Evolutionary conservation across 2,113 vertebrate genomes (phyloP), one percentile per base, ranked within the genome.

Genomic region (Pitta sordida): DNA sequence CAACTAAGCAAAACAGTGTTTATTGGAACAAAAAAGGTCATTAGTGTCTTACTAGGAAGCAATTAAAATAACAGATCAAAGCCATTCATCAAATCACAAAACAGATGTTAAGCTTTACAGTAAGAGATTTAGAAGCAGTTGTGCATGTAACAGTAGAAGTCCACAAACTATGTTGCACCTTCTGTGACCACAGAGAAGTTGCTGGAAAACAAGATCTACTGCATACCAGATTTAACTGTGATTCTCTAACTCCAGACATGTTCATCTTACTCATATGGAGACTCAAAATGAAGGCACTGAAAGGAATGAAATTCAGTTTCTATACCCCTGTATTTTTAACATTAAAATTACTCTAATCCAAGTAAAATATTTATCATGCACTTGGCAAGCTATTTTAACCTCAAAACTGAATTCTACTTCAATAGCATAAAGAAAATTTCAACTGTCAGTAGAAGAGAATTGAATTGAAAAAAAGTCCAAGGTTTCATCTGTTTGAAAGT

Each of bases 21-120:
- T 98, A 98, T 96, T 97, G 96, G 96, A 98, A 98, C 95, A 97
- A 98, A 98, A 97, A 98, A 98, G 97, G 96, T 97, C 96, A 98
- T 98, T 98, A 98, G 91, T 97, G 93, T 97, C 97, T 98, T 98
- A 97, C 95, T 94, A 98, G 97, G 97, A 98, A 97, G 97, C 96
- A 98, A 98, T 98, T 98, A 98, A 97, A 97, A 96, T 91, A 97
- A 97, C 95, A 97, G 91, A 98, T 97, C 96, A 96, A 93, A 98
- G 94, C 87, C 82, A 98, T 98, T 94, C 95, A 97, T 98, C 97
- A 98, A 97, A 97, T 97, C 96, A 94, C 94, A 97, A 98, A 98
- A 97, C 97, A 97, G 97, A 97, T 98, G 97, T 94, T 97, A 88
- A 97, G 93, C 89, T 97, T 96, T 97, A 97, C 92, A 95, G 83